Conservation (phyloP, 2,797 vertebrate species). For the Amphiprion clarkii region DNA sequence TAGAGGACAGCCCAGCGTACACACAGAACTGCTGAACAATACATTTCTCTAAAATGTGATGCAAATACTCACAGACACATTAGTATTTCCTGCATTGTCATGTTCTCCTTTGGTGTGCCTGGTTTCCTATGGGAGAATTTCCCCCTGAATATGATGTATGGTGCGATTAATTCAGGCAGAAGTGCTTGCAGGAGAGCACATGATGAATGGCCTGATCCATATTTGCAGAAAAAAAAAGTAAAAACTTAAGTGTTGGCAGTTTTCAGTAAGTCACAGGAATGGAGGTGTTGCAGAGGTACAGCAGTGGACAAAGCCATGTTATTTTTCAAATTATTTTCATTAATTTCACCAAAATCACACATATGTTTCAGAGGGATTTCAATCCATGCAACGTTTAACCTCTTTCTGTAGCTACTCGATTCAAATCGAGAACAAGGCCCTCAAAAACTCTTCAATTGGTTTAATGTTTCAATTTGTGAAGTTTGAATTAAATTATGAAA, state of each 20-base stretch:
- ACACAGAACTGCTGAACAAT: neutral
- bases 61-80: neutral
- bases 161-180: constrained; percentile 16
- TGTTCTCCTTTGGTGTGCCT: neutral
- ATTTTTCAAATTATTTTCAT: neutral
- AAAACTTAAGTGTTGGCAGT: neutral
- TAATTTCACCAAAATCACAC: neutral
- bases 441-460: neutral
- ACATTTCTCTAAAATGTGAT: neutral
- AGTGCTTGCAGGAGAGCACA: neutral
- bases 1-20: neutral
- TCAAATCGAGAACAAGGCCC: neutral
- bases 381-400: neutral
- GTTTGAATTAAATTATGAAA: too few species aligned
- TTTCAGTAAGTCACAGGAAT: neutral
- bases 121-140: constrained; percentile 19
- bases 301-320: neutral
- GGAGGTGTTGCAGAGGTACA: neutral
- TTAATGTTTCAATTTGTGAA: too few species aligned
- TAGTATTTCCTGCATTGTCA: neutral
- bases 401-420: neutral
- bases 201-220: constrained; percentile 1
- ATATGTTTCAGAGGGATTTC: neutral
- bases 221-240: neutral
- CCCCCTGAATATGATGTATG: constrained; percentile 17